Base-by-base conservation (phyloP, 2,113 vertebrate genomes). In the Oenanthe melanoleuca region DNA sequence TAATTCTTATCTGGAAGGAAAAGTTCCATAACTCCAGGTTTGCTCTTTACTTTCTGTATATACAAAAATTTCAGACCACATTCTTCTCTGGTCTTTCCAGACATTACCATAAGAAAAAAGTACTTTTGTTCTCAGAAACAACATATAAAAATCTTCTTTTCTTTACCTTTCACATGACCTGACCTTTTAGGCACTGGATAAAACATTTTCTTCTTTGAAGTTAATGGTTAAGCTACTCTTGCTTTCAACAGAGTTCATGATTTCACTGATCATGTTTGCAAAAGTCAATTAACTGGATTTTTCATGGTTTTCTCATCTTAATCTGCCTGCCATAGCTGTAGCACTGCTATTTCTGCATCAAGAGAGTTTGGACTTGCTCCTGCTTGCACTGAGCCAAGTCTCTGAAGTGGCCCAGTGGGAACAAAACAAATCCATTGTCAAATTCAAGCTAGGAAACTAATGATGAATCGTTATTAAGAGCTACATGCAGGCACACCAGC, bases 361-460 rank as follows among this genome's bases (percentile, higher is more conserved):
- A 55, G 45, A 61, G 80, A 75, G 45, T 47, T 75, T 94, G 87
- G 67, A 50, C 59, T 72, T 82, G 37, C 18, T 75, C 26, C 73
- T 85, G 29, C 59, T 79, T 91, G 16, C 67, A 66, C 14, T 21
- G 23, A 95, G 70, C 73, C 73, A 94, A 91, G 60, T 70, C 50
- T 72, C 45, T 87, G 57, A 91, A 94, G 77, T 38, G 47, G 37
- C 71, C 93, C 71, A 66, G 20, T 37, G 59, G 56, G 89, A 96
- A 73, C 42, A 91, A 52, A 94, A 63, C 66, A 95, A 95, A 85
- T 21, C 38, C 37, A 53, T 53, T 85, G 73, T 89, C 74, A 91
- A 92, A 87, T 73, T 75, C 84, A 87, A 89, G 50, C 50, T 70
- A 75, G 1, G 0, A 89, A 95, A 91, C 55, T 91, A 79, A 89